phyloP scores from a whole-genome alignment of 30 jellyfish, hydroid and myxozoan genomes.

The Rhopilema esculentum region DNA sequence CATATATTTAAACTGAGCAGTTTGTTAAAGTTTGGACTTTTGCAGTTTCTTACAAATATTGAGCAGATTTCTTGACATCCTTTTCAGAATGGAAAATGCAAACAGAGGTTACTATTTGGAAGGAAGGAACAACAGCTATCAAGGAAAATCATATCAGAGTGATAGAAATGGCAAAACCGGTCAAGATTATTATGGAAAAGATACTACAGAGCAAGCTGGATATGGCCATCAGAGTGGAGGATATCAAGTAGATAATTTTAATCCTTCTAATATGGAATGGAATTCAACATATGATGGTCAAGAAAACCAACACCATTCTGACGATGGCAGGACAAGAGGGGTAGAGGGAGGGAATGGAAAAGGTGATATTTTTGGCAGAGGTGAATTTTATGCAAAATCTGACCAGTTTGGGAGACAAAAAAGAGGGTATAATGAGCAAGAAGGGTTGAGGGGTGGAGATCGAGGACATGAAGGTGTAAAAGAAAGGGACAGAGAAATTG shows the following conservation, averaged over 20 bases:
- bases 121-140: not conserved
- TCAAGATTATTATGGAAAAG: not conserved
- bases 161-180: not conserved
- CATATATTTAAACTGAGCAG: not conserved
- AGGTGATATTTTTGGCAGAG: not conserved
- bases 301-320: slow-evolving; percentile 10
- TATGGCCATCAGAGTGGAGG: not conserved
- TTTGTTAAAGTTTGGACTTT: too few species aligned
- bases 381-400: not conserved
- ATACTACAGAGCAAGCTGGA: not conserved
- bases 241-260: not conserved
- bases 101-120: not conserved
- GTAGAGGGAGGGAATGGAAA: not conserved
- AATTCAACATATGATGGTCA: slow-evolving; percentile 55
- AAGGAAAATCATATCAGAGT: not conserved
- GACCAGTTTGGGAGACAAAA: slow-evolving; percentile 19
- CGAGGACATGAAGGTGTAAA: slow-evolving; percentile 19
- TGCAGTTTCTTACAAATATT: too few species aligned
- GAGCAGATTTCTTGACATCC: not conserved
- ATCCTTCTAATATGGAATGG: slow-evolving; percentile 61
- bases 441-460: slow-evolving; percentile 13
- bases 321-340: not conserved
- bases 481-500: slow-evolving; percentile 59
- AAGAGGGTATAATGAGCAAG: slow-evolving; percentile 16
- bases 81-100: slow-evolving; percentile 22